These are phyloP conservation scores for Cyprinodon brontotheroides DNA, from an alignment of 2,113 vertebrate species.

Conservation along the genomic window DNA sequence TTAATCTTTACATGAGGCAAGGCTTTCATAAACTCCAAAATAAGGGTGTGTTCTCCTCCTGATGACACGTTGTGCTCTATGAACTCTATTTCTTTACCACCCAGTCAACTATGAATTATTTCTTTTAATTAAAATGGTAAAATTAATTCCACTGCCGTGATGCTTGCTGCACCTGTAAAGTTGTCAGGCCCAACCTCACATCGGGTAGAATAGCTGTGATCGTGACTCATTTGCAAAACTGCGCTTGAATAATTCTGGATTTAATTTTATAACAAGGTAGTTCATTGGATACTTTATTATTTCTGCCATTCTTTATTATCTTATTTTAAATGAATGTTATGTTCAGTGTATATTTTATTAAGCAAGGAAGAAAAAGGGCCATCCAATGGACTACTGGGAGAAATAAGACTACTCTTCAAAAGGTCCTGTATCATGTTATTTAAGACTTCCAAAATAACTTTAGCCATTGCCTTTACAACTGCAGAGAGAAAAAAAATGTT, in stretches of 20 bases:
- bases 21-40: no score
- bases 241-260: background rate
- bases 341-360: background rate
- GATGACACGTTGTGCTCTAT: background rate
- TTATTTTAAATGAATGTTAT: background rate
- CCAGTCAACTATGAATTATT: background rate
- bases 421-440: no score
- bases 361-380: background rate
- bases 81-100: background rate
- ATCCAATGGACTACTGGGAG: background rate
- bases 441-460: no score
- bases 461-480: no score
- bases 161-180: background rate
- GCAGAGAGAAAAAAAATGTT: no score
- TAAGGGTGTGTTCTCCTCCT: no score
- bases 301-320: background rate
- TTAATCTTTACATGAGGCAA: no score
- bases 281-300: background rate
- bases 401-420: background rate
- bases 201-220: background rate
- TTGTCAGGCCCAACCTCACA: background rate
- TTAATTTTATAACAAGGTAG: background rate
- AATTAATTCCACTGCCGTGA: background rate
- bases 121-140: background rate
- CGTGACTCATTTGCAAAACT: background rate